phyloP scores from a whole-genome alignment of 2,797 vertebrate species.

The Pterois miles region DNA sequence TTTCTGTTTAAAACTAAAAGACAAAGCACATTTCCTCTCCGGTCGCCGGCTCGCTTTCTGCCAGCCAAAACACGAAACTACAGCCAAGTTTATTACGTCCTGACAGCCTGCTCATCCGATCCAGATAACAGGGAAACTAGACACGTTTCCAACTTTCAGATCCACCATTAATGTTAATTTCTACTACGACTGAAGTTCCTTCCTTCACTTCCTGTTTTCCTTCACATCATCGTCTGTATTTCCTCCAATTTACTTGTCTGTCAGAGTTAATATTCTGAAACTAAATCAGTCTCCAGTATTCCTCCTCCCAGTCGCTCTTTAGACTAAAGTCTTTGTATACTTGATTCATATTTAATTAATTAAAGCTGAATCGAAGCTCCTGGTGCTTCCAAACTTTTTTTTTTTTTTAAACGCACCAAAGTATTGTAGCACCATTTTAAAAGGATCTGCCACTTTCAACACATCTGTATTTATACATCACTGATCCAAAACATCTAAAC shows the following conservation, averaged over 20 bases:
- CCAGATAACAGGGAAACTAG: not conserved
- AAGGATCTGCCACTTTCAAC: not conserved
- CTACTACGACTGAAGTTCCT: not conserved
- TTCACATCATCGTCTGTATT: not conserved
- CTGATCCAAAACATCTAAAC: not conserved
- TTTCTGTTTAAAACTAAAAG: conserved; percentile 63
- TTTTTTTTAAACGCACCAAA: not conserved
- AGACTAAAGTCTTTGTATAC: not conserved
- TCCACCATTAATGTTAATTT: not conserved
- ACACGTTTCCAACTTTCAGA: not conserved
- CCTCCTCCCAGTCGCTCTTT: not conserved
- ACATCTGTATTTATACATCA: not conserved
- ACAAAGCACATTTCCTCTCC: conserved; percentile 51
- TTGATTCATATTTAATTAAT: not conserved
- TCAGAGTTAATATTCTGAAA: not conserved
- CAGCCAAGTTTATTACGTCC: not conserved
- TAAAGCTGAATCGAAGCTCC: not conserved
- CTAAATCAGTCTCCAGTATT: not conserved
- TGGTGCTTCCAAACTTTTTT: not conserved
- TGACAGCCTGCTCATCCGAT: not conserved
- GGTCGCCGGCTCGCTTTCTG: not conserved
- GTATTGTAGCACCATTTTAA: conserved; percentile 1
- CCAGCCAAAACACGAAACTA: not conserved
- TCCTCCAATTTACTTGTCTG: not conserved
- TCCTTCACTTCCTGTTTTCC: conserved; percentile 21